Evolutionary conservation across 2,888 invertebrate species (phyloP).

Genomic region (Protophormia terraenovae): DNA sequence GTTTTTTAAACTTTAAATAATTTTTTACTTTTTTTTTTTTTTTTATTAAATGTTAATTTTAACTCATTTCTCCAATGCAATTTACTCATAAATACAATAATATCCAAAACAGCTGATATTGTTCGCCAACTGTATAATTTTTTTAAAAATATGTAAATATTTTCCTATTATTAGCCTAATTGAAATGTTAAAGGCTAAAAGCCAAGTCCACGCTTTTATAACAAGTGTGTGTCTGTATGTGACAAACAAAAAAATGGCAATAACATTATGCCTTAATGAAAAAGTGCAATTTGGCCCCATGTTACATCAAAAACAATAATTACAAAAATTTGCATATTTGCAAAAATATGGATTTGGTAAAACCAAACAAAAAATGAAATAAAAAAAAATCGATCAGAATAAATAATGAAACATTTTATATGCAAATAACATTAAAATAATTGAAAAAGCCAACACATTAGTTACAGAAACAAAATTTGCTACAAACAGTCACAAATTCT

Average conservation of each 20-base stretch:
- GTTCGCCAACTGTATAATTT: neutral
- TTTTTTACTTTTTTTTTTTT: too few relatives aligned
- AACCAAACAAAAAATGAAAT: too few relatives aligned
- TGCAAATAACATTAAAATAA: constrained; percentile 68
- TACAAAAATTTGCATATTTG: constrained; percentile 44
- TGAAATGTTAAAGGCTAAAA: constrained; percentile 48
- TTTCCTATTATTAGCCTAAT: constrained; percentile 44
- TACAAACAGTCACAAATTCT: neutral
- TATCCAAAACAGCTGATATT: neutral
- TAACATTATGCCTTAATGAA: neutral
- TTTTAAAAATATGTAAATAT: constrained; percentile 41
- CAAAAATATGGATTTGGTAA: neutral
- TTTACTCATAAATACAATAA: too few relatives aligned
- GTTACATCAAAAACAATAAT: constrained; percentile 9
- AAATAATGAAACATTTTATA: constrained; percentile 57
- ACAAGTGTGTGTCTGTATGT: neutral
- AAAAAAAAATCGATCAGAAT: constrained; percentile 46
- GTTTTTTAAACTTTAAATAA: too few relatives aligned
- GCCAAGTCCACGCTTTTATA: neutral
- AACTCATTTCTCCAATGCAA: too few relatives aligned
- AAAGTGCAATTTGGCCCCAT: constrained; percentile 11
- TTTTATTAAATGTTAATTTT: too few relatives aligned
- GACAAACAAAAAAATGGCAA: constrained; percentile 25
- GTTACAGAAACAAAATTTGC: constrained; percentile 1
- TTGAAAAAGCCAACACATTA: constrained; percentile 61